phyloP scores from a whole-genome alignment of 1,140 invertebrate species.

The Drusus annulatus region DNA sequence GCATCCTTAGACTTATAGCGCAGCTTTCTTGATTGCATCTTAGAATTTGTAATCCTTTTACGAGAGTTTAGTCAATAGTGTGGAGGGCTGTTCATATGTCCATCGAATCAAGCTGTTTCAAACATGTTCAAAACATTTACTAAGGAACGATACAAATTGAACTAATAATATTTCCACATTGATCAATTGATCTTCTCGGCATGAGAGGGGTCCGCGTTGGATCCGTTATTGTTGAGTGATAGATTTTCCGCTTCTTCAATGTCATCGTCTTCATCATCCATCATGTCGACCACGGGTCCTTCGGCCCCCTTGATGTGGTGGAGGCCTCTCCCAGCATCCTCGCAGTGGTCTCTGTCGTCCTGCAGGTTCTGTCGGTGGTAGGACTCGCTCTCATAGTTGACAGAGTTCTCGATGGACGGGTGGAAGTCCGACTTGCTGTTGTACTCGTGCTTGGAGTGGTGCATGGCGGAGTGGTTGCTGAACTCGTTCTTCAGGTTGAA shows the following conservation, averaged over 20 bases:
- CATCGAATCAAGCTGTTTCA: no score
- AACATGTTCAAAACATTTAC: not conserved
- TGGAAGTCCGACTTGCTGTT: constrained; percentile 47
- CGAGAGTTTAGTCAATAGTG: no score
- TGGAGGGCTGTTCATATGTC: no score
- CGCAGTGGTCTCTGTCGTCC: constrained; percentile 48
- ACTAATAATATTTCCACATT: constrained; percentile 47
- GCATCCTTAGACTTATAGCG: no score
- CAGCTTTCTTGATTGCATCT: no score
- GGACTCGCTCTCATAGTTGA: constrained; percentile 47
- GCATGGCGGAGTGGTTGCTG: constrained; percentile 65
- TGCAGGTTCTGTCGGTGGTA: constrained; percentile 31
- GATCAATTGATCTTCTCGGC: constrained; percentile 54
- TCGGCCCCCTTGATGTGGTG: constrained; percentile 27
- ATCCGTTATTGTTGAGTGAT: constrained; percentile 66
- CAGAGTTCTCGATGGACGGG: constrained; percentile 62
- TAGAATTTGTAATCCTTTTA: no score
- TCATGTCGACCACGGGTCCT: constrained; percentile 52
- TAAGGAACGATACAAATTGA: constrained; percentile 19
- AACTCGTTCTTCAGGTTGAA: constrained; percentile 70
- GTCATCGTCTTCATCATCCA: constrained; percentile 56
- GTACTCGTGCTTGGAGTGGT: constrained; percentile 50
- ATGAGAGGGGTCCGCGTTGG: constrained; percentile 48
- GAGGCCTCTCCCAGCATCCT: constrained; percentile 35
- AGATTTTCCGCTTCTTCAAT: constrained; percentile 66